These are phyloP conservation scores for Limulus polyphemus DNA, from an alignment of 2,888 invertebrate species.

Conservation along the genomic window DNA sequence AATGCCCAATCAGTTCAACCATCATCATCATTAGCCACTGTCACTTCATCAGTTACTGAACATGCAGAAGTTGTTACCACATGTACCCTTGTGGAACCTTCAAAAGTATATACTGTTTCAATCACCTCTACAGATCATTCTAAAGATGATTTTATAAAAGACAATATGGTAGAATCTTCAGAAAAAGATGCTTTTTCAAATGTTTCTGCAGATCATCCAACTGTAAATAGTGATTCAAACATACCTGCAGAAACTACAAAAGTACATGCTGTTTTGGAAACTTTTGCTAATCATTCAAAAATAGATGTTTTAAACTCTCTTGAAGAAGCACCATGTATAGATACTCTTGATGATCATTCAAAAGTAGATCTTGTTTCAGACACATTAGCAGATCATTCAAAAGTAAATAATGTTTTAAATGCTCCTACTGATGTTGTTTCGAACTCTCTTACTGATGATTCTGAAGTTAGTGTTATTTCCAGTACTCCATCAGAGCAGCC, in stretches of 20 bases:
- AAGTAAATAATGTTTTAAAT: too few species aligned
- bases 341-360: too few species aligned
- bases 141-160: neutral
- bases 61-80: neutral
- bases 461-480: too few species aligned
- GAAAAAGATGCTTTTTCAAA: neutral
- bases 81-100: neutral
- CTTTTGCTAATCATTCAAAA: constrained; percentile 6
- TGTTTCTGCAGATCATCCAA: neutral
- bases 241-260: constrained; percentile 7
- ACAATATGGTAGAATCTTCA: neutral
- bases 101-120: neutral
- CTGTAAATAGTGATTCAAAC: neutral
- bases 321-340: too few species aligned
- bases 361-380: too few species aligned
- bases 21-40: neutral
- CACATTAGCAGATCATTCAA: too few species aligned
- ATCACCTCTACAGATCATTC: neutral
- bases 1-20: neutral
- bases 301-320: neutral
- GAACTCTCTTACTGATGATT: too few species aligned
- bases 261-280: constrained; percentile 15
- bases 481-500: too few species aligned
- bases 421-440: too few species aligned
- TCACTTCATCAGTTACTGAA: neutral